Conservation (phyloP, 2,888 invertebrate species). For the Stenchaetothrips biformis region DNA sequence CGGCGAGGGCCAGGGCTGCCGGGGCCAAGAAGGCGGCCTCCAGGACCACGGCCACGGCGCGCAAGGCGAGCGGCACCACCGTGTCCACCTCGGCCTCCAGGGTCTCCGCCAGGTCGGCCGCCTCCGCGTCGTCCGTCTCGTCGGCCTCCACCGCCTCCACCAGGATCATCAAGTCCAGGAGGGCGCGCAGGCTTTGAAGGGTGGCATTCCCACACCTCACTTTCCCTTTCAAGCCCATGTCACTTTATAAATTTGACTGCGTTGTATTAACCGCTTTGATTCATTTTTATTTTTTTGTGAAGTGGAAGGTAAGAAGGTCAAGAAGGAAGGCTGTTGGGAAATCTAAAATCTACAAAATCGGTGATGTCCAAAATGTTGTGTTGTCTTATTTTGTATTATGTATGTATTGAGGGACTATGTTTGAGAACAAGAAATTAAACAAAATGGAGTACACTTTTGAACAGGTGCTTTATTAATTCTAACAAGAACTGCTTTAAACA, state of each 20-base stretch:
- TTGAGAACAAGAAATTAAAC: background rate
- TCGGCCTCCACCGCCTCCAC: background rate
- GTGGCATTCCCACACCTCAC: too few relatives aligned
- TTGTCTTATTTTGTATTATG: too few relatives aligned
- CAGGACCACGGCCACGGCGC: too few relatives aligned
- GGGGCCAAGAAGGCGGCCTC: too few relatives aligned
- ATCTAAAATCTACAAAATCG: background rate
- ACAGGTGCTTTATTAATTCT: slow-evolving; percentile 23
- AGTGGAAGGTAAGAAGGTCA: background rate
- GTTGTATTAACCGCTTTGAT: background rate
- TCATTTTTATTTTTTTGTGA: background rate
- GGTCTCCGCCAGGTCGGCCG: background rate
- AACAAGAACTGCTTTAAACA: slow-evolving; percentile 9
- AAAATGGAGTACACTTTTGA: background rate
- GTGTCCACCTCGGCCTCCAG: background rate
- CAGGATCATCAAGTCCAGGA: too few relatives aligned
- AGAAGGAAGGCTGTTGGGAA: background rate
- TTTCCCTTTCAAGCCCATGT: too few relatives aligned
- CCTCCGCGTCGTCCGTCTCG: background rate
- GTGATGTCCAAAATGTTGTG: too few relatives aligned
- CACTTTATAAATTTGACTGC: too few relatives aligned
- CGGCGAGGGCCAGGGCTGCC: too few relatives aligned
- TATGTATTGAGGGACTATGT: too few relatives aligned
- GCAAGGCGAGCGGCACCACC: too few relatives aligned
- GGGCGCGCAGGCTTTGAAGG: too few relatives aligned